Conservation (phyloP, 2,113 vertebrate species). For the Tupaia chinensis region DNA sequence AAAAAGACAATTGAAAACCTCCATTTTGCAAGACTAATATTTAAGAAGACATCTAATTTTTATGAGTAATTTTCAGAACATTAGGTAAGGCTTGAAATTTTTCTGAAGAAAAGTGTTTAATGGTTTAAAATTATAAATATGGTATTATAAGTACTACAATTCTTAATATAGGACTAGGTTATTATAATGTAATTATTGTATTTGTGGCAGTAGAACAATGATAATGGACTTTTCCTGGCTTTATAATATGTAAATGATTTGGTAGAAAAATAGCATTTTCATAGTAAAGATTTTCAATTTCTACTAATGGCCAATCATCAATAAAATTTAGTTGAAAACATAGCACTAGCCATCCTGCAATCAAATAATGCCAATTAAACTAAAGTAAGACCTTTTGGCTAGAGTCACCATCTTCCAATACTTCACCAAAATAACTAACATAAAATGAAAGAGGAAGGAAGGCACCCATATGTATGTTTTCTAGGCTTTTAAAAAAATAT, state of each 20-base stretch:
- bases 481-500: no score
- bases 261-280: neutral
- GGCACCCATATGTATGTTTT: no score
- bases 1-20: neutral
- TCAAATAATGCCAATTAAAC: neutral
- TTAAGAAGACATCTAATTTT: no score
- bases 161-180: neutral
- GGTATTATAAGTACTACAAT: neutral
- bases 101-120: neutral
- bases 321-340: constrained; percentile 34
- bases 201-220: neutral
- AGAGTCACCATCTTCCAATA: no score
- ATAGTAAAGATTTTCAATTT: neutral
- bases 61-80: neutral
- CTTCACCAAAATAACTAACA: no score
- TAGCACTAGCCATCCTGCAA: neutral
- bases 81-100: neutral
- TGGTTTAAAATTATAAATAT: neutral
- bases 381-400: neutral
- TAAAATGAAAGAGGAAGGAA: no score
- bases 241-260: constrained; percentile 41
- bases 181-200: neutral
- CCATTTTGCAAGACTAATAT: no score
- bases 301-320: neutral
- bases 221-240: neutral